phyloP scores from a whole-genome alignment of 2,888 invertebrate genomes.

The Ryuthela nishihirai region DNA sequence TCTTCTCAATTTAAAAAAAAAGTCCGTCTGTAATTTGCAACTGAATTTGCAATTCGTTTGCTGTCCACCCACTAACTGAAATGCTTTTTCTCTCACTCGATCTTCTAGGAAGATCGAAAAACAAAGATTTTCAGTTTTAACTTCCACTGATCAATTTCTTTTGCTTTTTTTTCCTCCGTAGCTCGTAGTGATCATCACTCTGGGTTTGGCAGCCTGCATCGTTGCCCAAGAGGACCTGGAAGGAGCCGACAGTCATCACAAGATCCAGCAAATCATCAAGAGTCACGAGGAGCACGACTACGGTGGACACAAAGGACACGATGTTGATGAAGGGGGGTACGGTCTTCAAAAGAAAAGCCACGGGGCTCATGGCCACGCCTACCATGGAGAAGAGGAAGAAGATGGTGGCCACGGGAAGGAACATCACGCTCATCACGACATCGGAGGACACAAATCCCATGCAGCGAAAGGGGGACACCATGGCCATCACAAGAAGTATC shows the following conservation, averaged over 20 bases:
- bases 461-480: slow-evolving; percentile 11
- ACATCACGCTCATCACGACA: slow-evolving; percentile 14
- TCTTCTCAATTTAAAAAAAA: too few species aligned
- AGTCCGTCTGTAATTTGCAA: too few species aligned
- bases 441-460: slow-evolving; percentile 17
- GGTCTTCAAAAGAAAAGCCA: slow-evolving; percentile 9
- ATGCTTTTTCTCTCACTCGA: too few species aligned
- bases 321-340: slow-evolving; percentile 21
- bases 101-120: too few species aligned
- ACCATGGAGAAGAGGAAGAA: slow-evolving; percentile 11
- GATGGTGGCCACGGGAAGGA: slow-evolving; percentile 17
- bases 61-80: too few species aligned
- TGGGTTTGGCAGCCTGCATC: too few species aligned
- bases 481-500: slow-evolving; percentile 19
- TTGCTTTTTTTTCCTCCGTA: too few species aligned
- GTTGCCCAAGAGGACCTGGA: not conserved
- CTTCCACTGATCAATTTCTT: too few species aligned
- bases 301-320: slow-evolving; percentile 27
- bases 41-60: too few species aligned
- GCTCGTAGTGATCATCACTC: too few species aligned
- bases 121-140: too few species aligned
- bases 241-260: slow-evolving; percentile 2
- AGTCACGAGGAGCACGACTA: slow-evolving; percentile 16
- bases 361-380: slow-evolving; percentile 10
- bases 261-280: slow-evolving; percentile 18